A percentile compares a stretch with the other conserved stretches of the same genome.
Evolutionary conservation across 2,888 invertebrate species (phyloP).

Genomic region (Lasius fuliginosus): DNA sequence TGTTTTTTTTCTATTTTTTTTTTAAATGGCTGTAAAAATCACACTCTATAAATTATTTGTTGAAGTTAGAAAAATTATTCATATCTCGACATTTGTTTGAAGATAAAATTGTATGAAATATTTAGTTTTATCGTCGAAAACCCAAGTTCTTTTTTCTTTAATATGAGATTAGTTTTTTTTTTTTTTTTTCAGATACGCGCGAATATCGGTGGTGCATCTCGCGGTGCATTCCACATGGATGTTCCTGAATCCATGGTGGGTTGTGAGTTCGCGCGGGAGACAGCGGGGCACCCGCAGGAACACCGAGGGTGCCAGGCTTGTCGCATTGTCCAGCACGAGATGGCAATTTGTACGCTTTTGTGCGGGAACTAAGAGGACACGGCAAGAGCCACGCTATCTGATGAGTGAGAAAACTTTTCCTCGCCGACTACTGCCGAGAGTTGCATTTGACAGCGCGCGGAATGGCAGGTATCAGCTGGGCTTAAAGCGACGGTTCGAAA

Average conservation of each 20-base stretch:
- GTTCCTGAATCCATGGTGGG: constrained; percentile 57
- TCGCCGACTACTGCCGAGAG: constrained; percentile 39
- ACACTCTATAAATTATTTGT: too few relatives aligned
- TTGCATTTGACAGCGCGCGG: constrained; percentile 12
- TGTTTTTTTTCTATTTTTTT: too few relatives aligned
- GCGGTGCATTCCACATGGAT: constrained; percentile 44
- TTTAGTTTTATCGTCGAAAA: background rate
- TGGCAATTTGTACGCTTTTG: constrained; percentile 80
- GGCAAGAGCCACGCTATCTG: constrained; percentile 73
- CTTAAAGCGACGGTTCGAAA: background rate
- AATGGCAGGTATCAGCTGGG: background rate
- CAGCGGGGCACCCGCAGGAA: constrained; percentile 63
- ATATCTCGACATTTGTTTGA: background rate
- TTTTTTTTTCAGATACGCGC: background rate
- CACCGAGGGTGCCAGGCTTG: constrained; percentile 63
- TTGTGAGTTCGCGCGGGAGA: constrained; percentile 50
- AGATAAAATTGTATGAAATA: background rate
- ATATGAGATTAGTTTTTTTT: constrained; percentile 14
- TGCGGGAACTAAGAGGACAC: constrained; percentile 73
- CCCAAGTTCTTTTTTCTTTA: background rate
- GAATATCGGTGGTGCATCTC: constrained; percentile 38
- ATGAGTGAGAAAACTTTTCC: constrained; percentile 77
- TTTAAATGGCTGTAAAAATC: too few relatives aligned
- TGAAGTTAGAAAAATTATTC: too few relatives aligned
- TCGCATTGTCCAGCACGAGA: constrained; percentile 76